Evolutionary conservation across 2,888 invertebrate species (phyloP).

Genomic region (Lasioglossum vierecki): DNA sequence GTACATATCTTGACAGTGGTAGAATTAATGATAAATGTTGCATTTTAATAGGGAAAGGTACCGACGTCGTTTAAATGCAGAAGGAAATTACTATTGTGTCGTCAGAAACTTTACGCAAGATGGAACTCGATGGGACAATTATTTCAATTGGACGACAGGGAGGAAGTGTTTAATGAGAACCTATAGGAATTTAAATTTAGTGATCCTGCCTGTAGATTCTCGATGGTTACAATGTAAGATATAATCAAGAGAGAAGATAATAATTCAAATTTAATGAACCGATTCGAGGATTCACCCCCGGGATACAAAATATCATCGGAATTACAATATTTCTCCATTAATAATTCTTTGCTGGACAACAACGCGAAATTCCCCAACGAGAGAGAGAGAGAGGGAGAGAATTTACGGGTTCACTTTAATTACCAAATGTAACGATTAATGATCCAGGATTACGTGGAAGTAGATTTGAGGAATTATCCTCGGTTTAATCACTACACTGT

Average conservation of each 20-base stretch:
- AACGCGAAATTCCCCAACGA: background rate
- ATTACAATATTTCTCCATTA: background rate
- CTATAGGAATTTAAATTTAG: constrained; percentile 14
- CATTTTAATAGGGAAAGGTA: background rate
- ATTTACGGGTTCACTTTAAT: background rate
- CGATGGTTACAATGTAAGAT: background rate
- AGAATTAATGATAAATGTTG: background rate
- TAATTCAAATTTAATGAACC: constrained; percentile 13
- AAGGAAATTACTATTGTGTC: constrained; percentile 1
- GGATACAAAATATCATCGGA: background rate
- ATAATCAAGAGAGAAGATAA: background rate
- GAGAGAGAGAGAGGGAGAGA: too few relatives aligned
- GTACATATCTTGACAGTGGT: background rate
- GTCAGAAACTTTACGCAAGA: background rate
- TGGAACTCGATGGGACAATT: constrained; percentile 9
- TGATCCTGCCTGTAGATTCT: background rate
- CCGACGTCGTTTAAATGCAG: constrained; percentile 3
- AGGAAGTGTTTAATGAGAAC: constrained; percentile 12
- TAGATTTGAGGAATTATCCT: background rate
- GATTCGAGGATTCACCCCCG: background rate
- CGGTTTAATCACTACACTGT: background rate
- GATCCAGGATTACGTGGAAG: background rate
- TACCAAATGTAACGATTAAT: background rate
- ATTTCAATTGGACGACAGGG: constrained; percentile 6
- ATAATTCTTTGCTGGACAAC: background rate